These are phyloP conservation scores for Silurus asotus DNA, from an alignment of 2,113 vertebrate genomes.

Conservation along the genomic window DNA sequence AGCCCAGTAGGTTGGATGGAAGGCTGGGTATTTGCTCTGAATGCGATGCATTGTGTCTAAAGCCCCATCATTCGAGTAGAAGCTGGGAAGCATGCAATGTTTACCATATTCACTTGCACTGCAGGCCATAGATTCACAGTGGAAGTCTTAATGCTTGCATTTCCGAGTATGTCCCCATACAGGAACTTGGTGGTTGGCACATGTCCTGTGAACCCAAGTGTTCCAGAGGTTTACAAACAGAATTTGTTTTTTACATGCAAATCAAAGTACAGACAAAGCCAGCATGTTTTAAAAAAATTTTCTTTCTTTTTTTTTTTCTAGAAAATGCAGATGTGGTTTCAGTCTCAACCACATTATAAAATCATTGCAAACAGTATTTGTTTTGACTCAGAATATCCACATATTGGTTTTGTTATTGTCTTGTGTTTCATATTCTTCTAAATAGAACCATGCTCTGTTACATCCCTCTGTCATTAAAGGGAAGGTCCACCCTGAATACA, in stretches of 20 bases:
- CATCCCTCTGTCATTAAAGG: not conserved
- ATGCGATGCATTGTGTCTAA: not conserved
- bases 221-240: not conserved
- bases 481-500: not conserved
- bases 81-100: slow-evolving; percentile 62
- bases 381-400: not conserved
- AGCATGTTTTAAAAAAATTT: not conserved
- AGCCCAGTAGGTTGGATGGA: slow-evolving; percentile 54
- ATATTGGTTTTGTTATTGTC: not conserved
- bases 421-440: not conserved
- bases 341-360: not conserved
- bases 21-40: slow-evolving; percentile 16
- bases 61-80: slow-evolving; percentile 55
- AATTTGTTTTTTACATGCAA: not conserved
- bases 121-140: slow-evolving; percentile 46
- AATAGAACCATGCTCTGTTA: not conserved
- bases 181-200: slow-evolving; percentile 56
- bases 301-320: not conserved
- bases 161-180: slow-evolving; percentile 61
- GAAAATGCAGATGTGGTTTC: not conserved
- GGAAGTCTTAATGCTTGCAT: slow-evolving; percentile 59
- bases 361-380: not conserved
- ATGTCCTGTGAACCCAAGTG: slow-evolving; percentile 60
- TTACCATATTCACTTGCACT: slow-evolving; percentile 45
- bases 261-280: not conserved